Evolutionary conservation across 2,797 vertebrate species (phyloP).

Genomic region (Petrocephalus sullivani): DNA sequence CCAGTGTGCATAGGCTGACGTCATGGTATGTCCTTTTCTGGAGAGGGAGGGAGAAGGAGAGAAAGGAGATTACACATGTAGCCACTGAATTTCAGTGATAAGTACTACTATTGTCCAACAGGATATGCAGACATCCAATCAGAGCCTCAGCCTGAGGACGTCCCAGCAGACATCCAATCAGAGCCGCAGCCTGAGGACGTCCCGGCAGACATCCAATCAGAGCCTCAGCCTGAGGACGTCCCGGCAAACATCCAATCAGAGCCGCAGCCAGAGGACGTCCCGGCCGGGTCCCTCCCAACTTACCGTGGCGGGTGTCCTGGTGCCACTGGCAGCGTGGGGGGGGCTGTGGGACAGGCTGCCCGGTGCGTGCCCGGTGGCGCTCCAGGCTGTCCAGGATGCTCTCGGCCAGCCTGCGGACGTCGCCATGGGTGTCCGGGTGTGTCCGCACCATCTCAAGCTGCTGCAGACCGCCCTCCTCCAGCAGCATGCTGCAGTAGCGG

Average conservation of each 20-base stretch:
- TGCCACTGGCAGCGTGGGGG: conserved; percentile 33
- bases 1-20: not conserved
- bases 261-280: not conserved
- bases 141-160: not conserved
- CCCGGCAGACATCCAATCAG: not conserved
- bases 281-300: not conserved
- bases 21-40: conserved; percentile 42
- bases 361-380: conserved; percentile 78
- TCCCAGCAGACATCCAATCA: not conserved
- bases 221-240: not conserved
- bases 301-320: conserved; percentile 40
- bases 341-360: conserved; percentile 55
- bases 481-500: conserved; percentile 95
- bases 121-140: not conserved
- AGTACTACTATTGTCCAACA: not conserved
- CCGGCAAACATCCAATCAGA: not conserved
- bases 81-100: not conserved
- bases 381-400: conserved; percentile 91
- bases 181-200: not conserved
- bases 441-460: conserved; percentile 82
- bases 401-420: conserved; percentile 77
- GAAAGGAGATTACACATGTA: not conserved
- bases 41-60: not conserved
- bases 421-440: conserved; percentile 80
- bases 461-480: conserved; percentile 91